These are phyloP conservation scores for Balearica regulorum DNA, from an alignment of 2,797 vertebrate species.

Conservation along the genomic window DNA sequence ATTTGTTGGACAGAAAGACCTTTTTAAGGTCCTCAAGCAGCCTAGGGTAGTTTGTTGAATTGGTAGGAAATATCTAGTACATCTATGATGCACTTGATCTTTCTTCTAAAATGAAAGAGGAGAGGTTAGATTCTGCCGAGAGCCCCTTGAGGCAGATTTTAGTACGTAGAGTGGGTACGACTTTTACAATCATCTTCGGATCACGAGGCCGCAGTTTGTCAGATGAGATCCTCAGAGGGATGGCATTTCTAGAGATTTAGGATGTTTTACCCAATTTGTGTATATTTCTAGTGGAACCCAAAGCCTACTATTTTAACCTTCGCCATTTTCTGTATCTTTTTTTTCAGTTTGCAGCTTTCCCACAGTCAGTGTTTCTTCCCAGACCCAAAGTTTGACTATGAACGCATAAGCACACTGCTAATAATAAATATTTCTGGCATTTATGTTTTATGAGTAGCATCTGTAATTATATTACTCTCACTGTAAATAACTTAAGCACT, in stretches of 20 bases:
- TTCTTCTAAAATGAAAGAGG: background rate
- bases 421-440: conserved; percentile 55
- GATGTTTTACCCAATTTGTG: background rate
- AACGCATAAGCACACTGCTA: background rate
- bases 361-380: background rate
- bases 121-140: background rate
- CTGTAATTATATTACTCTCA: conserved; percentile 58
- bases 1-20: background rate
- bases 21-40: background rate
- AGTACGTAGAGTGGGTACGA: background rate
- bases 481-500: conserved; percentile 60
- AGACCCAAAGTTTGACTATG: background rate
- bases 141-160: background rate
- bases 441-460: conserved; percentile 48
- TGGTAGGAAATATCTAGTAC: background rate
- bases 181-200: background rate
- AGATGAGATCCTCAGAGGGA: background rate
- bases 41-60: background rate
- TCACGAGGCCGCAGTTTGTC: background rate
- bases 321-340: background rate
- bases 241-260: background rate
- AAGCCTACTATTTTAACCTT: background rate
- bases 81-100: background rate
- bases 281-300: background rate
- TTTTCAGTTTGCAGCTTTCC: background rate